phyloP scores from a whole-genome alignment of 1,140 invertebrate species.

The Bradysia coprophila region DNA sequence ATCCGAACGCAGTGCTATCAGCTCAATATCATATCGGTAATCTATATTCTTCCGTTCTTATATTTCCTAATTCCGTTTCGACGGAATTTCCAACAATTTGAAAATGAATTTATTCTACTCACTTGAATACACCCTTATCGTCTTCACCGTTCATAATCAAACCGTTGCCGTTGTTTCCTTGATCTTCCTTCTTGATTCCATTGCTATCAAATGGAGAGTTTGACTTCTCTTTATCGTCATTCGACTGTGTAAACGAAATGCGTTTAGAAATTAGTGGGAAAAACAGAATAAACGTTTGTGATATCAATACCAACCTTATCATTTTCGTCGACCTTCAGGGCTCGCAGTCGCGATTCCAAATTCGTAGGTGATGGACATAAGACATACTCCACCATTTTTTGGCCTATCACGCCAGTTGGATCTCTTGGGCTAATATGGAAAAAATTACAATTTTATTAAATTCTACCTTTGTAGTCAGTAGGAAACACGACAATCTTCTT shows the following conservation, averaged over 20 bases:
- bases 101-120: slow-evolving; percentile 5
- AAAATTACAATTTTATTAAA: slow-evolving; percentile 5
- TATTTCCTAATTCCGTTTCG: too few relatives aligned
- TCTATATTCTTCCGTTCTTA: too few relatives aligned
- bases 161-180: slow-evolving; percentile 68
- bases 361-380: slow-evolving; percentile 76
- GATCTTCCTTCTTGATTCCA: slow-evolving; percentile 34
- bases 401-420: slow-evolving; percentile 65
- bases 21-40: too few relatives aligned
- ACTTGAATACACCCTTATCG: slow-evolving; percentile 85
- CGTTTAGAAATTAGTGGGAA: too few relatives aligned
- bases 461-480: background rate
- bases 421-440: slow-evolving; percentile 33
- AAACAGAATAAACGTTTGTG: background rate
- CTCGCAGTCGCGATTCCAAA: slow-evolving; percentile 49
- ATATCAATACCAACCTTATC: slow-evolving; percentile 15
- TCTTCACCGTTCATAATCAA: slow-evolving; percentile 51
- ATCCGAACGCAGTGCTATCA: too few relatives aligned
- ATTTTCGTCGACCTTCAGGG: slow-evolving; percentile 39
- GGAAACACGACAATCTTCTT: too few relatives aligned
- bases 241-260: slow-evolving; percentile 16
- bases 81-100: too few relatives aligned
- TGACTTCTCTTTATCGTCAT: slow-evolving; percentile 43
- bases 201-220: slow-evolving; percentile 45
- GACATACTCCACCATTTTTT: slow-evolving; percentile 98